These are phyloP conservation scores for Drosophila emarginata DNA, from an alignment of 2,888 invertebrate genomes.

Conservation along the genomic window DNA sequence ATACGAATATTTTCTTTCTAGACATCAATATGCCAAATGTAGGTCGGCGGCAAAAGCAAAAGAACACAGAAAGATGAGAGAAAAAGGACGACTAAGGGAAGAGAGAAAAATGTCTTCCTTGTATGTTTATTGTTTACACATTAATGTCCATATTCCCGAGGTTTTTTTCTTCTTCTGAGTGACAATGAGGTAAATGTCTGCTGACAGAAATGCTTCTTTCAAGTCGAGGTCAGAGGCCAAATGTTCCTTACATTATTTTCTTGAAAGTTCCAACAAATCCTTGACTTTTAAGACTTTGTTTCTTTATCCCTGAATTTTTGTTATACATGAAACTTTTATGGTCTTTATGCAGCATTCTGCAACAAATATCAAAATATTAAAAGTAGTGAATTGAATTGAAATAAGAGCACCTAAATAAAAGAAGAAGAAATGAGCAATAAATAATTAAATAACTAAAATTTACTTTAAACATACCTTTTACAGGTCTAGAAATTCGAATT, in stretches of 20 bases:
- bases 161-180: constrained; percentile 2
- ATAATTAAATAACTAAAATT: too few species aligned
- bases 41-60: constrained; percentile 46
- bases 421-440: too few species aligned
- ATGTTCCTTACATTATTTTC: neutral
- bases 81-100: neutral
- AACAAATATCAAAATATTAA: too few species aligned
- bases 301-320: too few species aligned
- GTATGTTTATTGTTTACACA: constrained; percentile 45
- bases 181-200: constrained; percentile 30
- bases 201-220: constrained; percentile 26
- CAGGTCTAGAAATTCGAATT: too few species aligned
- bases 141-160: constrained; percentile 31
- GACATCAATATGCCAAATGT: constrained; percentile 55
- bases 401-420: too few species aligned
- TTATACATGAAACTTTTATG: too few species aligned
- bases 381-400: too few species aligned
- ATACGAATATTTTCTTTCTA: constrained; percentile 43
- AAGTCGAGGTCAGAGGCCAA: neutral
- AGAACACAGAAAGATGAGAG: neutral
- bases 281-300: neutral
- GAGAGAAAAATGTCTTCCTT: constrained; percentile 12
- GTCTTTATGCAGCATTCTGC: too few species aligned
- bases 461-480: too few species aligned
- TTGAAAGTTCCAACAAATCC: neutral